Evolutionary conservation across 2,888 invertebrate genomes (phyloP).

Genomic region (Brenthis ino): DNA sequence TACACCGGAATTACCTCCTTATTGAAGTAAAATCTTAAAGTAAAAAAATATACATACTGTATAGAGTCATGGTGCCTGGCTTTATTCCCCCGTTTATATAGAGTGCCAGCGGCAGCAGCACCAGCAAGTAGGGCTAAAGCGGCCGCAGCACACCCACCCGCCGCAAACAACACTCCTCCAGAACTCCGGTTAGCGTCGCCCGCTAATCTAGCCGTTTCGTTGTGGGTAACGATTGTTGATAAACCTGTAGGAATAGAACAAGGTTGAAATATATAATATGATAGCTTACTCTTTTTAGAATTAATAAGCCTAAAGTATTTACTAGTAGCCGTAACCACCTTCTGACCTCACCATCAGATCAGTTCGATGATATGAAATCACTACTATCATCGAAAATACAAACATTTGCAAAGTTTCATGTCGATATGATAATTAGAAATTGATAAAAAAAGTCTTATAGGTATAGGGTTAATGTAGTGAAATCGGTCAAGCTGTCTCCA

Average conservation of each 20-base stretch:
- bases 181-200: conserved; percentile 85
- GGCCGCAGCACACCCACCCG: conserved; percentile 91
- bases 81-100: conserved; percentile 86
- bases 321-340: too few relatives aligned
- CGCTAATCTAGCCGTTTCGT: conserved; percentile 87
- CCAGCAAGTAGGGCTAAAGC: conserved; percentile 85
- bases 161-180: conserved; percentile 88
- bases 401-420: too few relatives aligned
- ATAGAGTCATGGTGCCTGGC: conserved; percentile 85
- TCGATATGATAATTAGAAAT: too few relatives aligned
- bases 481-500: too few relatives aligned
- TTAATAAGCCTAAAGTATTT: too few relatives aligned
- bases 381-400: too few relatives aligned
- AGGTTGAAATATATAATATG: neutral
- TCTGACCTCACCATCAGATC: too few relatives aligned
- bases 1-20: too few relatives aligned
- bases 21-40: neutral
- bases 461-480: too few relatives aligned
- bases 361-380: too few relatives aligned
- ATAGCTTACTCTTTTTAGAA: too few relatives aligned
- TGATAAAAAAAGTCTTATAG: too few relatives aligned
- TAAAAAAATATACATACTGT: conserved; percentile 73
- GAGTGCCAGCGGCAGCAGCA: conserved; percentile 85
- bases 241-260: conserved; percentile 50
- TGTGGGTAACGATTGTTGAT: conserved; percentile 83